Percentiles rank a stretch among this genome's conserved stretches.
phyloP scores from a whole-genome alignment of 2,888 invertebrate genomes.

The Epinotia bilunana region DNA sequence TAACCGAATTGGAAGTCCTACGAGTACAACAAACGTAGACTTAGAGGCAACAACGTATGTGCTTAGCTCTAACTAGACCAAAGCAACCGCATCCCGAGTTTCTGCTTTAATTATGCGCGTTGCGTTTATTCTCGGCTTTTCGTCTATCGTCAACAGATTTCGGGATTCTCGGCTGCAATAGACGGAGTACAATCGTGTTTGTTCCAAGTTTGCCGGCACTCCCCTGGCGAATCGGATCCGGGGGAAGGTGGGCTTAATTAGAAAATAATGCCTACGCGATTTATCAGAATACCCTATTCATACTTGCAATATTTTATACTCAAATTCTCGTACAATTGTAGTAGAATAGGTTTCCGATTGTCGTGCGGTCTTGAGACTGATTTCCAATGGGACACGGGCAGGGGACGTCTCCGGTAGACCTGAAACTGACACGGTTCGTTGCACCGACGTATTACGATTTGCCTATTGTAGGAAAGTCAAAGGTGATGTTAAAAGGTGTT shows the following conservation, averaged over 20 bases:
- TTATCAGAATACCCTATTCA: slow-evolving; percentile 76
- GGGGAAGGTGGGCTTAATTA: slow-evolving; percentile 82
- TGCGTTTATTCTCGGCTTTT: slow-evolving; percentile 60
- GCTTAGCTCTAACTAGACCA: slow-evolving; percentile 38
- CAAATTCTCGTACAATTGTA: slow-evolving; percentile 50
- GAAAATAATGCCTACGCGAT: slow-evolving; percentile 82
- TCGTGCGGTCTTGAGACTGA: slow-evolving; percentile 66
- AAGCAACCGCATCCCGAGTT: slow-evolving; percentile 7
- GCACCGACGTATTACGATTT: slow-evolving; percentile 70
- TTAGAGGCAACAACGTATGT: slow-evolving; percentile 47
- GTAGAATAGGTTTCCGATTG: slow-evolving; percentile 45
- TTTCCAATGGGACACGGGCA: slow-evolving; percentile 72
- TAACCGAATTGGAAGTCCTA: slow-evolving; percentile 3
- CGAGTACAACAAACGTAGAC: slow-evolving; percentile 49
- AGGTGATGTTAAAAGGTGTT: slow-evolving; percentile 62
- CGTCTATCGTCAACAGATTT: slow-evolving; percentile 63
- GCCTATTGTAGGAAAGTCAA: slow-evolving; percentile 71
- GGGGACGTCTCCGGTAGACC: slow-evolving; percentile 75
- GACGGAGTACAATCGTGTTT: slow-evolving; percentile 61
- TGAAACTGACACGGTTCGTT: slow-evolving; percentile 79
- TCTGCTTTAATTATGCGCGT: slow-evolving; percentile 61
- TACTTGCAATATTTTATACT: slow-evolving; percentile 61
- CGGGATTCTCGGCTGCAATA: slow-evolving; percentile 67
- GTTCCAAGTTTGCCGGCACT: slow-evolving; percentile 67
- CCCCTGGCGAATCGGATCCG: slow-evolving; percentile 67